Base-by-base conservation (phyloP, 1,140 invertebrate species). In the Ostrea edulis region DNA sequence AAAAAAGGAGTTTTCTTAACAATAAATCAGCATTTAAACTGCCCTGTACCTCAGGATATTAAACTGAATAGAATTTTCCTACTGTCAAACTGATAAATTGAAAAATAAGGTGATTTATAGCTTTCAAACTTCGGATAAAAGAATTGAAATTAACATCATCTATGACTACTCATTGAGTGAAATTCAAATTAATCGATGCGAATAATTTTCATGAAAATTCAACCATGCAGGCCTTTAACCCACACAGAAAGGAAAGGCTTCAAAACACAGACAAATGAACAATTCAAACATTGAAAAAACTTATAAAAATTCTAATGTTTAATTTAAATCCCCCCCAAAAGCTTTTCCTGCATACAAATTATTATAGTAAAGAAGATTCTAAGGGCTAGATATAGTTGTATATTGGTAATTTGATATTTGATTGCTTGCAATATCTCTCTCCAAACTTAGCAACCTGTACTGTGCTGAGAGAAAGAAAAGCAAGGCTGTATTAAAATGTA, bases 61-160 rank as follows among this genome's bases (percentile, higher is more conserved):
- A 17, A 62, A 62, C 55, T 62, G 55, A n/a, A 8, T 62, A 62
- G 14, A 62, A 62, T n/a, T 20, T 3, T 62, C 55, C 17, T 20
- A 20, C 55, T 62, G 55, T 62, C n/a, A 3, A 7, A 62, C 55
- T 20, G 35, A 62, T n/a, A n/a, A 62, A 62, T 4, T 12, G 35
- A 77, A 77, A 68, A 8, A 77, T 22, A 77, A 77, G 11, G 11
- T 35, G 68, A 77, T 77, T 77, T 77, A 77, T 35, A 29, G 25
- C 68, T 77, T 77, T 77, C 9, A 12, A 77, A 4, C 22, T 2
- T 14, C 68, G 25, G 4, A 35, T 35, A 44, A 12, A 71, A 77
- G 9, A 29, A 25, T 2, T 77, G 68, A 29, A 14, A 77, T 77
- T 77, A 77, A 29, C 11, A 77, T 9, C 68, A 77, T 25, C 25